Base-by-base conservation (phyloP, 2,888 invertebrate genomes). In the Timema cristinae region DNA sequence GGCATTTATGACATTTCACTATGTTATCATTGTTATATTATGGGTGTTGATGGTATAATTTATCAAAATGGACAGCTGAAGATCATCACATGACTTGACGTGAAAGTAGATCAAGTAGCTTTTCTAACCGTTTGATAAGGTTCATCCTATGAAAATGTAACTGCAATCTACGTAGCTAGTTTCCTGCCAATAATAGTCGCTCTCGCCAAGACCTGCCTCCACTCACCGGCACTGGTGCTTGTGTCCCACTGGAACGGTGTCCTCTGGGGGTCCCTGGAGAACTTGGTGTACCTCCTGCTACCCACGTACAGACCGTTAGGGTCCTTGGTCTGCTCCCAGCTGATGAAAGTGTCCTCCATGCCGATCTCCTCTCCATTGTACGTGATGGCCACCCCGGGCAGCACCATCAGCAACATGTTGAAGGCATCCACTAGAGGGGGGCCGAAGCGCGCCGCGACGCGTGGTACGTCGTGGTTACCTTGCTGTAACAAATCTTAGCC, bases 281-380 rank as follows among this genome's bases (percentile, higher is more conserved):
- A 79, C 16, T 79, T 75, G 77, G 85, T 82, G 78, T 88, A 93
- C 71, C 85, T 83, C 8, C 86, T 83, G 7, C 85, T 84, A 47
- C 89, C 90, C 61, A 86, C 83, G 75, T 84, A 84, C 50, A 82
- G 81, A 0, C 86, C 89, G 11, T 83, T 83, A 0, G 88, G 88
- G 81, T 90, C 90, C 56, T 85, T 79, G 0, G 86, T 85, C 7
- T 85, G 81, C 56, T 81, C 79, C 82, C 82, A 86, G 68, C 81
- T 79, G 13, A 88, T 85, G 52, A 83, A 81, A 0, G 79, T 83
- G 78, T 91, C 87, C 75, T 84, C 79, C 88, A 91, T 89, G 0
- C 90, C 92, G 67, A 94, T 86, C 83, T 93, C 93, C 78, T 94
- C 93, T 5, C 93, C 93, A 84, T 96, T 93, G 79, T 97, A 97